Conservation (phyloP, 1,140 invertebrate genomes). For the Bicyclus anynana region DNA sequence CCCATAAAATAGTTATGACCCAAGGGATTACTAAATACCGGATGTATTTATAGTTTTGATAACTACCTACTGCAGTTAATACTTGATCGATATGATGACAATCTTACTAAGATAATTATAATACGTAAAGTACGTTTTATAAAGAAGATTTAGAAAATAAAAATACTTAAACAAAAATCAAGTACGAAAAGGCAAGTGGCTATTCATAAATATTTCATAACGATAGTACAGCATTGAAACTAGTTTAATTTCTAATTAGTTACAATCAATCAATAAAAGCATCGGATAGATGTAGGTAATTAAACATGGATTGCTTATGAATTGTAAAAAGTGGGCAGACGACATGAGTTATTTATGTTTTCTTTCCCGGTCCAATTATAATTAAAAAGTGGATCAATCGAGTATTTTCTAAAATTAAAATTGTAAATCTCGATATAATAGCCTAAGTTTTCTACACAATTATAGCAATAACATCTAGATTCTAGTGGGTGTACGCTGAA, state of each 20-base stretch:
- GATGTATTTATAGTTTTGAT: too few species aligned
- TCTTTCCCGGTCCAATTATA: not conserved
- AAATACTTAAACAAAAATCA: too few species aligned
- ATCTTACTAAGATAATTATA: too few species aligned
- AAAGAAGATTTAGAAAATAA: too few species aligned
- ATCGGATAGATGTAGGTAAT: slow-evolving; percentile 12
- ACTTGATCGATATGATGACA: too few species aligned
- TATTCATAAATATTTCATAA: not conserved
- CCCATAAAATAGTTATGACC: too few species aligned
- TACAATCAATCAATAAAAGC: slow-evolving; percentile 6
- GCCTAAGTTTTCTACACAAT: not conserved
- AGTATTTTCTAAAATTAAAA: not conserved
- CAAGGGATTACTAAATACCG: too few species aligned
- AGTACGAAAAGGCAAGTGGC: too few species aligned
- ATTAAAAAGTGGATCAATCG: not conserved
- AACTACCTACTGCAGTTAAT: too few species aligned
- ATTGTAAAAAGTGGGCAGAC: slow-evolving; percentile 21
- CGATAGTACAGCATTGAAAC: not conserved
- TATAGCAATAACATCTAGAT: not conserved
- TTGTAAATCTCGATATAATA: not conserved
- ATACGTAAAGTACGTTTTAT: too few species aligned
- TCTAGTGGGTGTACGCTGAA: too few species aligned
- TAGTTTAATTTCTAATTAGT: slow-evolving; percentile 20
- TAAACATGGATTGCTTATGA: slow-evolving; percentile 4
- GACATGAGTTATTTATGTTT: slow-evolving; percentile 8